Percentiles rank a stretch among this genome's conserved stretches.
phyloP scores from a whole-genome alignment of 1,140 invertebrate genomes.

The Pogonomyrmex barbatus region DNA sequence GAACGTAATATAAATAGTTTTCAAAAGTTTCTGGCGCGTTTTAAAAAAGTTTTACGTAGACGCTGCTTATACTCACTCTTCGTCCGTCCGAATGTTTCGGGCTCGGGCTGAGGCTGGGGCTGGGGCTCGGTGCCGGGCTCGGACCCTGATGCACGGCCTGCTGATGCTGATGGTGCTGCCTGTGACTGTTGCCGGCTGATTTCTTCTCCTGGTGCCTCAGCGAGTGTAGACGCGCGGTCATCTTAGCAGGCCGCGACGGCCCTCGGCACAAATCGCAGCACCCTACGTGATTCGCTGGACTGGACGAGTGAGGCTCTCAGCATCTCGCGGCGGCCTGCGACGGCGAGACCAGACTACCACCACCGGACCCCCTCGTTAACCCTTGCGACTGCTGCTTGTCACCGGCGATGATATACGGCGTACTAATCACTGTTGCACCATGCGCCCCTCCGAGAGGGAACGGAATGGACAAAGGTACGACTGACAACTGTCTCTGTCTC shows the following conservation, averaged over 20 bases:
- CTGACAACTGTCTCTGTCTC: background rate
- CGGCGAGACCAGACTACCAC: constrained; percentile 55
- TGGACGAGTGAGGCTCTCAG: constrained; percentile 79
- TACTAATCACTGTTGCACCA: constrained; percentile 43
- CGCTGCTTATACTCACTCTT: constrained; percentile 80
- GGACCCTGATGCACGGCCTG: constrained; percentile 78
- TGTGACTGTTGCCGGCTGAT: constrained; percentile 77
- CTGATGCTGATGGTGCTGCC: constrained; percentile 78
- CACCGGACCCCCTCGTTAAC: background rate
- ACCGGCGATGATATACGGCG: constrained; percentile 42
- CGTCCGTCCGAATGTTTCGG: constrained; percentile 85
- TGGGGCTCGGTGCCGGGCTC: constrained; percentile 81
- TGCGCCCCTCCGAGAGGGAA: constrained; percentile 32
- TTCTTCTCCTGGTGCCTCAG: constrained; percentile 85
- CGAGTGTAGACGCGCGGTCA: constrained; percentile 85
- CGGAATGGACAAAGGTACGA: constrained; percentile 5
- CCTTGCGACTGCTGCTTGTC: constrained; percentile 21
- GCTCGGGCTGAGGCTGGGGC: constrained; percentile 83
- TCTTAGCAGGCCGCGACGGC: constrained; percentile 84
- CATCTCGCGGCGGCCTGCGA: constrained; percentile 79
- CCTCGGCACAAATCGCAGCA: constrained; percentile 68
- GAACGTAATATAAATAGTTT: too few species aligned
- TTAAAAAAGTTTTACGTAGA: background rate
- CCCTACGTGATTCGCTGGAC: constrained; percentile 77
- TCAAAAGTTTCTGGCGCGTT: background rate